Conservation (phyloP, 2,797 vertebrate species). For the Lerista edwardsae region DNA sequence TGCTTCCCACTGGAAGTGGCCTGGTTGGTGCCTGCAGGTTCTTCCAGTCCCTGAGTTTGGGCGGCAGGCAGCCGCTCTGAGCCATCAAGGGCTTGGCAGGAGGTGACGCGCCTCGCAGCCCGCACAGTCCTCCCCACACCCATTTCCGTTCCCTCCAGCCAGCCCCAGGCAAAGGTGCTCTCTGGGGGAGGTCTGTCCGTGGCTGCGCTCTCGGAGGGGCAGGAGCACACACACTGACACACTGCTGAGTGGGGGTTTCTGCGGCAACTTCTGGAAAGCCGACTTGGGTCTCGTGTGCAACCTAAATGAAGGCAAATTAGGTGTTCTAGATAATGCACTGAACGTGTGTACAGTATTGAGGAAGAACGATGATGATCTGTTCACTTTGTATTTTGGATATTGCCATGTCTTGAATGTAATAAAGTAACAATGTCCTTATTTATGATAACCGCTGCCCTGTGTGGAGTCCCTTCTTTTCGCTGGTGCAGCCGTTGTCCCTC, state of each 20-base stretch:
- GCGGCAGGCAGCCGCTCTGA: conserved; percentile 40
- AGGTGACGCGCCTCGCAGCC: neutral
- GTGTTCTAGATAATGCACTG: conserved; percentile 92
- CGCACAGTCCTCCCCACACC: neutral
- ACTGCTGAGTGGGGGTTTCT: conserved; percentile 80
- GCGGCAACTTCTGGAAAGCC: conserved; percentile 84
- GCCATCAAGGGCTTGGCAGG: conserved; percentile 12
- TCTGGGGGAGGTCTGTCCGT: conserved; percentile 37
- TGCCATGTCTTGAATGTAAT: conserved; percentile 88
- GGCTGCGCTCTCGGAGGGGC: conserved; percentile 59
- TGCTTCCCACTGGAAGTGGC: conserved; percentile 57
- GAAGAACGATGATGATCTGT: conserved; percentile 85
- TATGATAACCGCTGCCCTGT: conserved; percentile 79
- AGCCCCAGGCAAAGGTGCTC: conserved; percentile 67
- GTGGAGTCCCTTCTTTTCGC: neutral
- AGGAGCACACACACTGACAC: conserved; percentile 65
- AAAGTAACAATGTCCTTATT: conserved; percentile 92
- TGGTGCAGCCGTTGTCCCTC: neutral
- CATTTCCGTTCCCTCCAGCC: conserved; percentile 38
- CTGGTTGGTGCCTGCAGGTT: conserved; percentile 56
- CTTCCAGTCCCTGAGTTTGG: conserved; percentile 54
- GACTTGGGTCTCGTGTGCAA: conserved; percentile 84
- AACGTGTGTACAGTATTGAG: conserved; percentile 98
- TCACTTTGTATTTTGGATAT: conserved; percentile 88
- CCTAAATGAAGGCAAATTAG: conserved; percentile 93